Conservation (phyloP, 2,797 vertebrate species). For the Brachyalestes nurse region DNA sequence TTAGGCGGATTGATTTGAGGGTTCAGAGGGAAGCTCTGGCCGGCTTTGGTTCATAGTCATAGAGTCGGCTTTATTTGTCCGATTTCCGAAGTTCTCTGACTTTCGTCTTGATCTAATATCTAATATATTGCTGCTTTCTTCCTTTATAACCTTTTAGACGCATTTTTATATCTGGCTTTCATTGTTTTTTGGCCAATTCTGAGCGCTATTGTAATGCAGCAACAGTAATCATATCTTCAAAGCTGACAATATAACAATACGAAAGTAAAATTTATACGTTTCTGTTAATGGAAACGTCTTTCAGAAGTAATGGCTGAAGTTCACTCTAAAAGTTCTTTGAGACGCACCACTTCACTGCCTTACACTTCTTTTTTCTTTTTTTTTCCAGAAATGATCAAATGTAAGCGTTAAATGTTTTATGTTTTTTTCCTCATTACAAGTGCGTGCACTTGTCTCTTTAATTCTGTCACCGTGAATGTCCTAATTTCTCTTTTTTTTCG, state of each 20-base stretch:
- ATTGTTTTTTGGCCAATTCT: not conserved
- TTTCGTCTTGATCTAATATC: constrained; percentile 3
- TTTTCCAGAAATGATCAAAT: constrained; percentile 1
- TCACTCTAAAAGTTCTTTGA: not conserved
- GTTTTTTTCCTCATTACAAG: not conserved
- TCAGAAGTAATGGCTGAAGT: not conserved
- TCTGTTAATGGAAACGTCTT: not conserved
- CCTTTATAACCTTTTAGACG: constrained; percentile 51
- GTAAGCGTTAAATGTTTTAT: not conserved
- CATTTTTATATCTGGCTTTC: constrained; percentile 14
- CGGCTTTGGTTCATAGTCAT: constrained; percentile 19
- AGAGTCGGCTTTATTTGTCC: not conserved
- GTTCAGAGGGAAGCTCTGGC: constrained; percentile 29
- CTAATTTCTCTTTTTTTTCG: not conserved
- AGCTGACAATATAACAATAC: not conserved
- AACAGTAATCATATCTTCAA: not conserved
- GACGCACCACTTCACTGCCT: no score
- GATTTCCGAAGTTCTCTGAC: not conserved
- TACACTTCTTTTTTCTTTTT: not conserved
- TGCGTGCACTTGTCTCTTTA: not conserved
- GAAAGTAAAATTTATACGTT: not conserved
- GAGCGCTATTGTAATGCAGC: constrained; percentile 12
- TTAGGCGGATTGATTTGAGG: constrained; percentile 54
- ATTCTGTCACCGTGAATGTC: not conserved
- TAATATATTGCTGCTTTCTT: constrained; percentile 7